Percentiles rank a stretch among this genome's conserved stretches.
phyloP scores from a whole-genome alignment of 2,888 invertebrate species.

The Brenthis hecate region DNA sequence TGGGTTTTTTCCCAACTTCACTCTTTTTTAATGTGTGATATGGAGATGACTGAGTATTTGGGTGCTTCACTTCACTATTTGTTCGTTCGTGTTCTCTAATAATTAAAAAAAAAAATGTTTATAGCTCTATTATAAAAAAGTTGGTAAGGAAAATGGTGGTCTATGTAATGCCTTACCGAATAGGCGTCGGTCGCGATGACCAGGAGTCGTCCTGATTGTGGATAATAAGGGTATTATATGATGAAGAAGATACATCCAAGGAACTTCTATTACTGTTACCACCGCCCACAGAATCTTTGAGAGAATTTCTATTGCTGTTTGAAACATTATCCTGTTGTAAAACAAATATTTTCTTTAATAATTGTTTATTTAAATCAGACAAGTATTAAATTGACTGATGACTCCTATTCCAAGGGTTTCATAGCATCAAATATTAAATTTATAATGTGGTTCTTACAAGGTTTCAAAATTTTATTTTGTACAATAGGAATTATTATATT shows the following conservation, averaged over 20 bases:
- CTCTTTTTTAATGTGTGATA: conserved; percentile 75
- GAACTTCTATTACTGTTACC: conserved; percentile 84
- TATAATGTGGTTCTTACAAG: too few species aligned
- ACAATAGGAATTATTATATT: too few species aligned
- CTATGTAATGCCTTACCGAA: conserved; percentile 56
- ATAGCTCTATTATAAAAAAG: background rate
- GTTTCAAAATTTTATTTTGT: too few species aligned
- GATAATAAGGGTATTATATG: conserved; percentile 92
- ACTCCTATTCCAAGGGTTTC: background rate
- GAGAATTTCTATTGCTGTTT: conserved; percentile 84
- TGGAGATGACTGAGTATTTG: conserved; percentile 71
- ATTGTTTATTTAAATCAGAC: background rate
- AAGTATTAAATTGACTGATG: background rate
- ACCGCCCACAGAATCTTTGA: conserved; percentile 82
- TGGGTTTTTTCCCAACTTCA: conserved; percentile 70
- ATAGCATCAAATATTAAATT: background rate
- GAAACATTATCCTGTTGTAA: conserved; percentile 65
- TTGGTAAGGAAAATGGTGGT: background rate
- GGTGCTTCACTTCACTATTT: conserved; percentile 74
- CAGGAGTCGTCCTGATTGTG: conserved; percentile 89
- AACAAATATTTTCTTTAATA: conserved; percentile 14
- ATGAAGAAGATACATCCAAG: conserved; percentile 88
- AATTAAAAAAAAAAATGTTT: conserved; percentile 3
- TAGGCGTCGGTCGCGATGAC: conserved; percentile 81
- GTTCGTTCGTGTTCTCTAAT: conserved; percentile 76